Base-by-base conservation (phyloP, 35 echinoderm and acorn worm genomes). In the Heliocidaris erythrogramma region DNA sequence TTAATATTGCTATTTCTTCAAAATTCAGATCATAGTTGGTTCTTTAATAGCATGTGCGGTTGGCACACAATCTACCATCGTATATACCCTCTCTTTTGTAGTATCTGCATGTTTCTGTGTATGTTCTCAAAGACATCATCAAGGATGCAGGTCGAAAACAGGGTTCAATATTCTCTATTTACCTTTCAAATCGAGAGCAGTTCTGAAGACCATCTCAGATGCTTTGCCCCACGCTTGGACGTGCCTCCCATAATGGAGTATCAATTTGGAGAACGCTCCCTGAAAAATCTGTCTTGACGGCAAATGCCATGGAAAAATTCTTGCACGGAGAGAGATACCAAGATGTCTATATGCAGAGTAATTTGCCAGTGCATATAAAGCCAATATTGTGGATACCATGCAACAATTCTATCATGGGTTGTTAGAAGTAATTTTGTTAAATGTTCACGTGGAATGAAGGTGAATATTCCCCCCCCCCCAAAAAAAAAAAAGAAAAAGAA, bases 111-210 rank as follows among this genome's bases (percentile, higher is more conserved):
- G 65, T 56, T 56, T 10, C 52, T 56, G 65, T 78, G 65, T 71
- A 52, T 52, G 24, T 42, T 27, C 21, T n/a, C 65, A 27, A 21
- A 1, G 17, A 24, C 10, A 13, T 11, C 52, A 56, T n/a, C 7
- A 24, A 27, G 7, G 27, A 78, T 78, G 65, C 65, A 78, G 14
- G 7, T 21, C 14, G 0, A 78, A 21, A 78, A 27, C 65, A 78
- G 65, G 65, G 65, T 78, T 78, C 65, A 78, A 78, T 27, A 78
- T 27, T 78, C 65, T 78, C 65, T 78, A 78, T 78, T 78, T 78
- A 78, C 65, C 65, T 78, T 78, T 78, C 65, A 78, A 78, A 78
- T 78, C 2, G 65, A 78, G 65, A 27, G 27, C 5, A n/a, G n/a
- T 27, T 78, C 65, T 24, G 21, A 6, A 78, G 65, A 78, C 65